Percentiles rank a stretch among this genome's conserved stretches.
phyloP scores from a whole-genome alignment of 1,140 invertebrate genomes.

The Dreissena polymorpha region DNA sequence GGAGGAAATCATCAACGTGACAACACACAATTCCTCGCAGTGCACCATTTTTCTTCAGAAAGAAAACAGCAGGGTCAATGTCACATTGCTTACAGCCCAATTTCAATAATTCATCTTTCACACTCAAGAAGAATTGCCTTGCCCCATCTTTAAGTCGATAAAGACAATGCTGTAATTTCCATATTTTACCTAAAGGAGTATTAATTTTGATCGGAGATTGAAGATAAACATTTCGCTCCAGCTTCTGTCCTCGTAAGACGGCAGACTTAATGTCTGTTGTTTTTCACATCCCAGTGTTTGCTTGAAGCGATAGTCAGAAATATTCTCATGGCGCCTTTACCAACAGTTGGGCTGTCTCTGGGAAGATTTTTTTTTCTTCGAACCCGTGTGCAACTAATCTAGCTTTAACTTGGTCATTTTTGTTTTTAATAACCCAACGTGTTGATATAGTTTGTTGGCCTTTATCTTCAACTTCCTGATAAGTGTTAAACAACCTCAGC shows the following conservation, averaged over 20 bases:
- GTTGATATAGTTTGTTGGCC: constrained; percentile 33
- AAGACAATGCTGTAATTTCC: constrained; percentile 52
- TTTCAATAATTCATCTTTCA: constrained; percentile 28
- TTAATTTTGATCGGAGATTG: constrained; percentile 43
- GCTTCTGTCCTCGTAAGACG: constrained; percentile 48
- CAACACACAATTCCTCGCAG: constrained; percentile 32
- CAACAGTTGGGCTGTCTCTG: no score
- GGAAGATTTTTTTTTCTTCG: no score
- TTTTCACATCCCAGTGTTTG: constrained; percentile 51
- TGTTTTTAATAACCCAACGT: constrained; percentile 36
- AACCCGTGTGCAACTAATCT: constrained; percentile 42
- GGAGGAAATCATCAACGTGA: constrained; percentile 52
- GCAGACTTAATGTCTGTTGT: constrained; percentile 54
- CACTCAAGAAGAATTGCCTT: constrained; percentile 46
- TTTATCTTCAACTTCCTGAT: no score
- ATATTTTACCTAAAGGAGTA: constrained; percentile 23
- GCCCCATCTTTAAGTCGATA: constrained; percentile 56
- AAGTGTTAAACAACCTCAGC: constrained; percentile 22
- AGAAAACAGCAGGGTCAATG: no score
- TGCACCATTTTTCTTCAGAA: not conserved
- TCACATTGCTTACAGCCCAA: constrained; percentile 37
- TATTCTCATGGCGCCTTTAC: no score
- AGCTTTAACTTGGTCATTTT: constrained; percentile 31
- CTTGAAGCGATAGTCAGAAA: no score
- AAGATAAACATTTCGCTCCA: constrained; percentile 47